These are phyloP conservation scores for Serilophus lunatus DNA, from an alignment of 2,113 vertebrate species.

Conservation along the genomic window DNA sequence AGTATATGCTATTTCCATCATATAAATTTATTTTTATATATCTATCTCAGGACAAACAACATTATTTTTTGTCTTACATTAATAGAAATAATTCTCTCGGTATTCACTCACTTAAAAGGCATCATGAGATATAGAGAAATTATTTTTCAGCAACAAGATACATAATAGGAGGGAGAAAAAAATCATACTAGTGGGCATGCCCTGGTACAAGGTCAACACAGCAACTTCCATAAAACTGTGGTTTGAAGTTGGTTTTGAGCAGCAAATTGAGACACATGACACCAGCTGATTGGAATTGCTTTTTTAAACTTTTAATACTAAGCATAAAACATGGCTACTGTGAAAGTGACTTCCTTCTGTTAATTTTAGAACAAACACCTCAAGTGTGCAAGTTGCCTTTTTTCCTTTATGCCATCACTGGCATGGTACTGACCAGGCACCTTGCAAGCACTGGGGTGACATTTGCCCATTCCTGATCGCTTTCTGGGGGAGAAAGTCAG, in stretches of 20 bases:
- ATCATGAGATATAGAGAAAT: not conserved
- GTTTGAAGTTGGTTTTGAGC: not conserved
- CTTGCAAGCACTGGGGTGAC: not conserved
- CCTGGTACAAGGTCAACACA: not conserved
- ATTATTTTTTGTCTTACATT: not conserved
- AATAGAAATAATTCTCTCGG: not conserved
- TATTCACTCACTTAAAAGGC: not conserved
- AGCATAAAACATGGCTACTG: not conserved
- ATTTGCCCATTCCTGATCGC: not conserved
- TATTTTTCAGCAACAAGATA: not conserved
- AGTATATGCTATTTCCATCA: not conserved
- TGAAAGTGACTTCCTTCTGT: not conserved
- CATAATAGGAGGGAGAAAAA: not conserved
- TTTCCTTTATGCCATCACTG: not conserved
- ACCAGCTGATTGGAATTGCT: not conserved
- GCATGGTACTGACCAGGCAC: accelerated
- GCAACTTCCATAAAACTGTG: not conserved
- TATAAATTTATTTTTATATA: not conserved
- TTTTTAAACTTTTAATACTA: not conserved
- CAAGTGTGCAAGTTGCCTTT: not conserved
- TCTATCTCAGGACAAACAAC: not conserved
- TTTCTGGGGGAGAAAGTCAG: not conserved
- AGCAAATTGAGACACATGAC: not conserved
- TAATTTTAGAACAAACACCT: not conserved
- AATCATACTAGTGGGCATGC: not conserved